phyloP scores from a whole-genome alignment of 2,888 invertebrate genomes.

The Callosobruchus maculatus region DNA sequence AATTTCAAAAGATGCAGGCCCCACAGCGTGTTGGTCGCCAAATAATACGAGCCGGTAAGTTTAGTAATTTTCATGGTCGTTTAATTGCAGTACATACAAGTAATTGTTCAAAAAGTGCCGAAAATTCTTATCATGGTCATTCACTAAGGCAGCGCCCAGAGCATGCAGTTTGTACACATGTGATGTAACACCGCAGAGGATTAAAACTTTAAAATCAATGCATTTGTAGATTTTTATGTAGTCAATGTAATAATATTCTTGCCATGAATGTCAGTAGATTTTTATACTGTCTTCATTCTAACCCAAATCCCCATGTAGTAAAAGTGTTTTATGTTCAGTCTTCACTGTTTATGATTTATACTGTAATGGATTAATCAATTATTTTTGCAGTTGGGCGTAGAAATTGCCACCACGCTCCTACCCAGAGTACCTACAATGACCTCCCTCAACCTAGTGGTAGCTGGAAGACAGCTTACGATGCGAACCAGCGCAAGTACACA shows the following conservation, averaged over 20 bases:
- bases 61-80: background rate
- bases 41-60: background rate
- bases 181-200: no score
- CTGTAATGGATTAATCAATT: background rate
- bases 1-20: background rate
- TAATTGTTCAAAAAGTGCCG: background rate
- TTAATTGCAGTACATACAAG: no score
- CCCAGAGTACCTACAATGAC: conserved; percentile 64
- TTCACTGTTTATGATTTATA: no score
- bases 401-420: conserved; percentile 15
- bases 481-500: conserved; percentile 68
- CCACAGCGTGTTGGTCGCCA: background rate
- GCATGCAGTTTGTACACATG: no score
- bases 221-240: no score
- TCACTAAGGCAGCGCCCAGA: no score
- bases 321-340: no score
- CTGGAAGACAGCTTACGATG: conserved; percentile 68
- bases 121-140: background rate
- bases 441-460: conserved; percentile 73
- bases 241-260: no score
- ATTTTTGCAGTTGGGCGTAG: conserved; percentile 22
- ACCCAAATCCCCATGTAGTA: no score
- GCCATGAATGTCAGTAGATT: no score
- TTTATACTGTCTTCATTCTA: no score
- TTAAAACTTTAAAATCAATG: no score